Evolutionary conservation across 2,888 invertebrate species (phyloP), one percentile per base, ranked within the genome.

Genomic region (Agrotis exclamationis): DNA sequence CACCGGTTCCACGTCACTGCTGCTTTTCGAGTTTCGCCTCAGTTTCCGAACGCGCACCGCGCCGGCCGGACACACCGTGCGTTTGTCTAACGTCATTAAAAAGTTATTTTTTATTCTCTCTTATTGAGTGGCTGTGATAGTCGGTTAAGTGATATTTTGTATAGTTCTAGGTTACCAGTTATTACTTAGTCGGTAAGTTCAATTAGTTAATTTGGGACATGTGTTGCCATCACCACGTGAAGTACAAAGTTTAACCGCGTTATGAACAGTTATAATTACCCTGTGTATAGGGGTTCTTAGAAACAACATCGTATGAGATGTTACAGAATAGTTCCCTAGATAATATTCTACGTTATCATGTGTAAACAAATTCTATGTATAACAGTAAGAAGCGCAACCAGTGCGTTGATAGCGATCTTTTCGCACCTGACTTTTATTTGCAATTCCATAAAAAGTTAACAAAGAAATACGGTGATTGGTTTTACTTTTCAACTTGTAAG

Each of bases 41-140:
- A 94, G 95, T 95, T 89, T 87, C 89, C 88, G 87, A 92, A 87
- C 90, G 91, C 87, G 89, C 89, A 90, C 88, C 90, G 91, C 79
- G 88, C 74, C 70, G 85, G 79, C 79, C 86, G 89, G 90, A 91
- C 92, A 81, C 76, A 75, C 85, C 84, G 84, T 77, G 85, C 85
- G 85, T 78, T 79, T 63, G 62, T 16, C 33, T 65, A 56, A 71
- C 69, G 33, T 64, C 64, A 73, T 58, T 80, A 74, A 67, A 64
- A 76, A 80, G 83, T 80, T 86, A 79, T 83, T 85, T 86, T 80
- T 82, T 82, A 62, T 68, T 63, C 45, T 70, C 51, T 79, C 69
- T 72, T 81, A 80, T 76, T 82, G 70, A 85, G 91, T 92, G 92
- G 86, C 93, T 93, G 93, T 93, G 90, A 90, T 90, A 86, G 86